Evolutionary conservation across 1,140 invertebrate species (phyloP).

Genomic region (Apis florea): DNA sequence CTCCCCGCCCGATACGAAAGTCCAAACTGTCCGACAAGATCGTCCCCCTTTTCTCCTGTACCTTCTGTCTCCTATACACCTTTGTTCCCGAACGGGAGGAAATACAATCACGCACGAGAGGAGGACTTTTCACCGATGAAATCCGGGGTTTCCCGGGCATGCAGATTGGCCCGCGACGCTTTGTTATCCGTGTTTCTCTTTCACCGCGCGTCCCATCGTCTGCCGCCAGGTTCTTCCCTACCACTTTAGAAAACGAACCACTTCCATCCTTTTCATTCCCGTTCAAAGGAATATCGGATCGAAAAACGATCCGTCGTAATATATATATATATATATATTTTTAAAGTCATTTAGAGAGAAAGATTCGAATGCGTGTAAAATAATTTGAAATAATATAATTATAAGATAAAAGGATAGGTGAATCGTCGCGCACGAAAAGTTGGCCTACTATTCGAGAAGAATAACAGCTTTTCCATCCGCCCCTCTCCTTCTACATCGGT

Average conservation of each 20-base stretch:
- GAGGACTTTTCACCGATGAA: conserved; percentile 10
- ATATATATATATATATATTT: too few species aligned
- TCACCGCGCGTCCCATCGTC: background rate
- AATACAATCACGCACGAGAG: background rate
- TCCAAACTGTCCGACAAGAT: background rate
- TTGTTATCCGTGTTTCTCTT: conserved; percentile 12
- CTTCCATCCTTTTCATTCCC: background rate
- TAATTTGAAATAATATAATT: too few species aligned
- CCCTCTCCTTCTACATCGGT: background rate
- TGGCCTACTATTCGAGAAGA: conserved; percentile 50
- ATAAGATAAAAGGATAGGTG: conserved; percentile 47
- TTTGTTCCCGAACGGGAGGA: background rate
- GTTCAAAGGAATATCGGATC: background rate
- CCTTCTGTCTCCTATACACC: too few species aligned
- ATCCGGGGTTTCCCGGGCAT: conserved; percentile 5
- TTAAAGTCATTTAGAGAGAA: too few species aligned
- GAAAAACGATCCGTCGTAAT: too few species aligned
- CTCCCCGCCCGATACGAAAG: conserved; percentile 16
- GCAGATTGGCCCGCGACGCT: conserved; percentile 7
- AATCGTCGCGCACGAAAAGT: conserved; percentile 45
- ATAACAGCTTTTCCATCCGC: conserved; percentile 38
- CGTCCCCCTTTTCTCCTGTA: too few species aligned
- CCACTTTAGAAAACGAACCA: background rate
- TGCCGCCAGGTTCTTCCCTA: background rate
- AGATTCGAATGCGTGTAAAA: too few species aligned